Evolutionary conservation across 2,113 vertebrate genomes (phyloP), one percentile per base, ranked within the genome.

Genomic region (Australoheros scitulus): DNA sequence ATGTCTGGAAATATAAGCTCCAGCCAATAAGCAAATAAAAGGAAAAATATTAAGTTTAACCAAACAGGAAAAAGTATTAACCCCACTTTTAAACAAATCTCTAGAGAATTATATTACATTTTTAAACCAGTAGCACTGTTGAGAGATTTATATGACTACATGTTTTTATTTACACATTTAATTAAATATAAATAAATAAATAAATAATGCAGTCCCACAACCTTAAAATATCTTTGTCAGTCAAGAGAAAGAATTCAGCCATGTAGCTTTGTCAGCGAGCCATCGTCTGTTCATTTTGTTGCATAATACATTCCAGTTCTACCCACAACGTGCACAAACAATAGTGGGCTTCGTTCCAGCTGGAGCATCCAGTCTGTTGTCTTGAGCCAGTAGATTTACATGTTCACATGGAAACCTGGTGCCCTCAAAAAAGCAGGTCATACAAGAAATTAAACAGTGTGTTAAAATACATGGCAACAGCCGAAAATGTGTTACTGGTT

Each of bases 301-400:
- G 15, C 68, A 38, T 11, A 64, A 78, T 56, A 68, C 87, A 91
- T 91, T 92, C 91, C 90, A 83, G 11, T 7, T 11, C 84, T 43
- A 61, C 92, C 84, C 79, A 91, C 91, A 2, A 58, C 63, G n/a
- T n/a, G 24, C 86, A 57, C 55, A 75, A 5, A 84, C 79, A 87
- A 79, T 56, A 70, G 61, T 82, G 61, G 76, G 83, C 77, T 77
- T 72, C 22, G 15, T 38, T 86, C 60, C 85, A 87, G 61, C 1
- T 4, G 36, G 56, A 76, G 47, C 8, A 15, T 34, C 20, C 41
- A 74, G 34, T 24, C 77, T 82, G 79, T 55, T 72, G 43, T 72
- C 61, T 58, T 63, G 36, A 1, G 1, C 61, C 43, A 76, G 22
- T 41, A 3, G 1, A 47, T 59, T 36, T 34, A 63, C 18, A 87